Evolutionary conservation across 2,888 invertebrate genomes (phyloP), one percentile per base, ranked within the genome.

Genomic region (Cataglyphis rosenhaueri): DNA sequence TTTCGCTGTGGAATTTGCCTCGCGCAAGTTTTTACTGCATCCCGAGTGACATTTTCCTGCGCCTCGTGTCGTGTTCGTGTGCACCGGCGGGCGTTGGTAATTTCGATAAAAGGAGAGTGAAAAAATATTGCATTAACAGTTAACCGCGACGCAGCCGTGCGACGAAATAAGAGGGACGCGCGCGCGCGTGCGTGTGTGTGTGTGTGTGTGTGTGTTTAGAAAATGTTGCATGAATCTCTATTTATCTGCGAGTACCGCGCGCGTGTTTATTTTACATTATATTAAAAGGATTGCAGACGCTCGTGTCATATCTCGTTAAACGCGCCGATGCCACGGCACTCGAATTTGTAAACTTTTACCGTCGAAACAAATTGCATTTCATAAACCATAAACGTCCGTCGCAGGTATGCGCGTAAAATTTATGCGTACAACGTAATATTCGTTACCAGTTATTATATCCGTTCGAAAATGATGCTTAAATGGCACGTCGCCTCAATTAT

Each of bases 31-130:
- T 81, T 81, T 81, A 48, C 74, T 55, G 25, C 48, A 38, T 71
- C 74, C 62, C 74, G 62, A 52, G 74, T 61, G 74, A 74, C 52
- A 62, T 74, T 81, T 73, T 62, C 38, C 78, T 73, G 62, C 62
- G 74, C 66, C 61, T 74, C 62, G 74, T 18, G 65, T 62, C 73
- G 48, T 18, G 74, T 73, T 32, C 38, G 62, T 44, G 62, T 21
- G 35, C 21, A 29, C 59, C 29, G 12, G 74, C 73, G 52, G 52
- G 29, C 57, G 79, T 12, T 38, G 74, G 81, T 81, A 62, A 81
- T 74, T 81, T 81, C 74, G 64, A 81, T 74, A 74, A 81, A 81
- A 81, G 81, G 74, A 81, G 41, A 74, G 70, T 79, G 78, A 79
- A 59, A 79, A 70, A 79, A 70, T 70, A 79, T 61, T 79, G 78